phyloP scores from a whole-genome alignment of 2,888 invertebrate genomes.

The Ormyrus rosae region DNA sequence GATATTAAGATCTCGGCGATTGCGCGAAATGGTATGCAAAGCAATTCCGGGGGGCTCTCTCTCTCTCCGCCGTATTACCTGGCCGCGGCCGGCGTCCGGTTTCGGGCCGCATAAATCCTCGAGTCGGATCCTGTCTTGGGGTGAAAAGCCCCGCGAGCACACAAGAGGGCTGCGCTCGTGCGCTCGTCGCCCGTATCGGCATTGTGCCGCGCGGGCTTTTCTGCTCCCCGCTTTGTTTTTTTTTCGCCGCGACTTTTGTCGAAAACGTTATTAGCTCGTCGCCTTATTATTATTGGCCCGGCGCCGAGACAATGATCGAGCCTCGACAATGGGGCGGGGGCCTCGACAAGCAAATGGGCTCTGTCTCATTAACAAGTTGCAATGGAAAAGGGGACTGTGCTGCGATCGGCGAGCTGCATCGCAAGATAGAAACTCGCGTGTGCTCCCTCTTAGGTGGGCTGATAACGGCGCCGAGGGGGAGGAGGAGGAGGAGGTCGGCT shows the following conservation, averaged over 20 bases:
- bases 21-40: slow-evolving; percentile 74
- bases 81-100: slow-evolving; percentile 63
- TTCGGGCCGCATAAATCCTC: slow-evolving; percentile 67
- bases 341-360: slow-evolving; percentile 56
- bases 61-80: slow-evolving; percentile 7
- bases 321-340: slow-evolving; percentile 65
- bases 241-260: slow-evolving; percentile 5
- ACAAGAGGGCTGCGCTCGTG: background rate
- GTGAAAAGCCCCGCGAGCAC: background rate
- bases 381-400: slow-evolving; percentile 61
- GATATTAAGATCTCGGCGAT: slow-evolving; percentile 75
- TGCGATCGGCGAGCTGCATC: slow-evolving; percentile 26
- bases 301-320: slow-evolving; percentile 57
- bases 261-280: slow-evolving; percentile 33
- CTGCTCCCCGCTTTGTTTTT: background rate
- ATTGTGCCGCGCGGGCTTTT: background rate
- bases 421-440: slow-evolving; percentile 33
- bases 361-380: slow-evolving; percentile 73
- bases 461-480: slow-evolving; percentile 9
- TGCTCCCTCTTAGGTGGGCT: slow-evolving; percentile 30
- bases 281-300: slow-evolving; percentile 38
- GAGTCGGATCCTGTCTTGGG: slow-evolving; percentile 58
- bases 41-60: slow-evolving; percentile 65
- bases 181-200: background rate
- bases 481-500: slow-evolving; percentile 3